phyloP scores from a whole-genome alignment of 2,888 invertebrate genomes.

The Nemapogon koenigi region DNA sequence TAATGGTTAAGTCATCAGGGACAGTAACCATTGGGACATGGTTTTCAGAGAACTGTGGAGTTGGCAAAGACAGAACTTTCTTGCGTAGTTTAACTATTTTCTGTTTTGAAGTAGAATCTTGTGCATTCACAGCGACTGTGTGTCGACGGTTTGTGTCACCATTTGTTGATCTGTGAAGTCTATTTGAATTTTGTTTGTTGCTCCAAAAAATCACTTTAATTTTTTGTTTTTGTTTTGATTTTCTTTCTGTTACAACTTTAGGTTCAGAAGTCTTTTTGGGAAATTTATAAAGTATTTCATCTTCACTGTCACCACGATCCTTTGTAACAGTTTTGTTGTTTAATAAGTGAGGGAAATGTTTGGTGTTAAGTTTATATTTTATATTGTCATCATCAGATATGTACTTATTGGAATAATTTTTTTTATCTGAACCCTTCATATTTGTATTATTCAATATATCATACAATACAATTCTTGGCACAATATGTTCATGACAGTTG shows the following conservation, averaged over 20 bases:
- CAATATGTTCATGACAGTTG: too few relatives aligned
- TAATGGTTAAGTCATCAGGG: conserved; percentile 56
- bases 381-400: conserved; percentile 51
- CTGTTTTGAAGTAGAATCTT: conserved; percentile 29
- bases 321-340: conserved; percentile 24
- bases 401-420: conserved; percentile 25
- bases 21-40: conserved; percentile 58
- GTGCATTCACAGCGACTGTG: conserved; percentile 29
- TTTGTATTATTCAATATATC: too few relatives aligned
- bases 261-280: conserved; percentile 18
- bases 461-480: too few relatives aligned
- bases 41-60: conserved; percentile 48
- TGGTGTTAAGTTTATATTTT: conserved; percentile 43
- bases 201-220: conserved; percentile 60
- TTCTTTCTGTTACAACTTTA: conserved; percentile 21
- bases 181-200: conserved; percentile 32
- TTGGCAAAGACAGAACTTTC: conserved; percentile 51
- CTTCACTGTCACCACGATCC: conserved; percentile 29
- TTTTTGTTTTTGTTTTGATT: conserved; percentile 42
- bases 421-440: too few relatives aligned
- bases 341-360: too few relatives aligned
- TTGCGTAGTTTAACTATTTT: conserved; percentile 15
- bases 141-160: conserved; percentile 33
- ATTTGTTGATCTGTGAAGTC: conserved; percentile 28
- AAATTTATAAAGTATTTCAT: conserved; percentile 42